A percentile compares a stretch with the other conserved stretches of the same genome.
Evolutionary conservation across 1,140 invertebrate species (phyloP).

Genomic region (Drosophila busckii): DNA sequence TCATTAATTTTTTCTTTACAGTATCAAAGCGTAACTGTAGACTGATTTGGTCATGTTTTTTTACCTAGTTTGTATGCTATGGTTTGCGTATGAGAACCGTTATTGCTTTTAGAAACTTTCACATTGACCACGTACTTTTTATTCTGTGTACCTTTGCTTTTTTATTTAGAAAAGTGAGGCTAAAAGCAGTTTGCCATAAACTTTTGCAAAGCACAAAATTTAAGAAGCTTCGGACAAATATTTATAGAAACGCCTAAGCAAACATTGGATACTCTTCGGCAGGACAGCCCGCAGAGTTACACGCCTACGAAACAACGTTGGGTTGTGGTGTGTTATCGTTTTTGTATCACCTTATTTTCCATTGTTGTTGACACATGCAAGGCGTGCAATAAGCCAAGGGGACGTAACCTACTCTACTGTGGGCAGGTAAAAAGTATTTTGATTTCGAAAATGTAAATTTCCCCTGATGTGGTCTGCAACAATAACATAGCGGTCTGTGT

Average conservation of each 20-base stretch:
- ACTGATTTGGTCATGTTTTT: too few relatives aligned
- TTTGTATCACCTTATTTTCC: conserved; percentile 16
- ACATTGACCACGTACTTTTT: too few relatives aligned
- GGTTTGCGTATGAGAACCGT: too few relatives aligned
- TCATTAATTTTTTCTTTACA: too few relatives aligned
- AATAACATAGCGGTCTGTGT: conserved; percentile 32
- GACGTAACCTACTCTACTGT: conserved; percentile 11
- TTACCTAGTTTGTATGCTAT: too few relatives aligned
- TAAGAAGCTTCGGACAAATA: conserved; percentile 17
- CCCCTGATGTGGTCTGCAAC: conserved; percentile 38
- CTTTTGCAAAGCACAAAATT: conserved; percentile 3
- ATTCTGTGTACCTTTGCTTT: too few relatives aligned
- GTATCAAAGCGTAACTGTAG: too few relatives aligned
- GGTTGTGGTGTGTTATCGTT: conserved; percentile 25
- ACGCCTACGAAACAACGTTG: too few relatives aligned
- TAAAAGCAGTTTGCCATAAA: too few relatives aligned
- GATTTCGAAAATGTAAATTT: conserved; percentile 69
- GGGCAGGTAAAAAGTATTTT: conserved; percentile 57
- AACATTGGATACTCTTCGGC: conserved; percentile 63
- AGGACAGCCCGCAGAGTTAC: conserved; percentile 18
- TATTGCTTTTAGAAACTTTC: too few relatives aligned
- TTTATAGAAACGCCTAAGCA: conserved; percentile 53
- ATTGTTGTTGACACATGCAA: conserved; percentile 40
- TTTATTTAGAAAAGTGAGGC: too few relatives aligned
- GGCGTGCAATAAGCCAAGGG: conserved; percentile 31